Base-by-base conservation (phyloP, 2,888 invertebrate species). In the Eledone cirrhosa region DNA sequence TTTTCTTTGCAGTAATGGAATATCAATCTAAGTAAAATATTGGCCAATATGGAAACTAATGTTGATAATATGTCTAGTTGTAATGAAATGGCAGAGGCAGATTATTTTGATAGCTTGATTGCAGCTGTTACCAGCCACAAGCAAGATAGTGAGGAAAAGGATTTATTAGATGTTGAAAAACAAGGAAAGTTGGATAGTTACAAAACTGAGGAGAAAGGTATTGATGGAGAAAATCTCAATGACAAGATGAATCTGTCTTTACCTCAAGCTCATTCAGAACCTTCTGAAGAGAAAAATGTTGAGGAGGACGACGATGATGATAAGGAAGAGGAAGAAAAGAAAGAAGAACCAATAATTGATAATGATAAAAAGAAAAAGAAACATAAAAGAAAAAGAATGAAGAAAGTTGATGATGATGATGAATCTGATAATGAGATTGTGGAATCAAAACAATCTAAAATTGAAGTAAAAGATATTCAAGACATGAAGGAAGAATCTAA, bases 41-140 rank as follows among this genome's bases (percentile, higher is more conserved):
- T 19, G 31, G 27, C 29, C 19, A 31, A 29, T 31, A 72, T 72
- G 72, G 72, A 72, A 31, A 72, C 33, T 24, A 72, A 31, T 24
- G 41, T 72, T 31, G 72, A 72, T 72, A 41, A 41, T 41, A 31
- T n/a, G 19, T 72, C 72, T 22, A n/a, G 31, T 31, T 72, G 72
- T 31, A 72, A 72, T 33, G 41, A 72, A 72, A 31, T 72, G 31
- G 72, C 33, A 16, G 33, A 72, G 72, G 72, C 22, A 31, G 72
- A 72, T 41, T 72, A 72, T 41, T 41, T 72, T 4, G 33, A 72
- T 29, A 72, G 31, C 19, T 41, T 72, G 31, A 72, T 72, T n/a
- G 72, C 72, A n/a, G 72, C 72, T 22, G 72, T 72, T 41, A 72
- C 72, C 3, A 31, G 41, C 2, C 33, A 41, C 41, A 72, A 33